Evolutionary conservation across 2,888 invertebrate genomes (phyloP), one percentile per base, ranked within the genome.

Genomic region (Aphrophora alni): DNA sequence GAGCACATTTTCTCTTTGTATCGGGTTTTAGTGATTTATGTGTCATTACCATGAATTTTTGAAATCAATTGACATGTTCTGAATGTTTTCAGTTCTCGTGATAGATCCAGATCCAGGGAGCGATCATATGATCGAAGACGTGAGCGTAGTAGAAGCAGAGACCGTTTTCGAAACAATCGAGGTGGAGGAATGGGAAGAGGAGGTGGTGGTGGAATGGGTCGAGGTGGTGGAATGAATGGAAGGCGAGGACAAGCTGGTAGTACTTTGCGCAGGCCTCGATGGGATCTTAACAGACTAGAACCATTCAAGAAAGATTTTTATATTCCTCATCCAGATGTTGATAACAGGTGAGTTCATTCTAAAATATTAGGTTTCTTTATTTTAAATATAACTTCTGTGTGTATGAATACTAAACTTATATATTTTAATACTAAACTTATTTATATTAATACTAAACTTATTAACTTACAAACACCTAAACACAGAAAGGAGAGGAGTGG

Each of bases 291-390:
- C 24, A 90, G 92, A 59, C 89, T 98, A 14, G 94, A 94, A 51
- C 95, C 96, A 0, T 97, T 98, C 89, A 93, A 96, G 87, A 98
- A 98, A 89, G 95, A 97, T 88, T 98, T 98, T 87, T 98, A 98
- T 87, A 91, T 93, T 59, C 97, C 97, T 7, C 94, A 95, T 86
- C 91, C 93, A 0, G 91, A 93, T 85, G 95, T 96, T 0, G 88
- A 91, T 75, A 90, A 89, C 33, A 83, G 83, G 84, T 85, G 71
- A 74, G 71, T 59, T n/a, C 10, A 21, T 59, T 21, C 14, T 59
- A 59, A 59, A 3, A 21, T 33, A 5, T 33, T 33, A 33, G n/a
- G n/a, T n/a, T n/a, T n/a, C n/a, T n/a, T n/a, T n/a, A n/a, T n/a
- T n/a, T n/a, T 86, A 10, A 14, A 44, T 44, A 14, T 14, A 44